phyloP scores from a whole-genome alignment of 1,140 invertebrate species.

The Aleiodes sp. region DNA sequence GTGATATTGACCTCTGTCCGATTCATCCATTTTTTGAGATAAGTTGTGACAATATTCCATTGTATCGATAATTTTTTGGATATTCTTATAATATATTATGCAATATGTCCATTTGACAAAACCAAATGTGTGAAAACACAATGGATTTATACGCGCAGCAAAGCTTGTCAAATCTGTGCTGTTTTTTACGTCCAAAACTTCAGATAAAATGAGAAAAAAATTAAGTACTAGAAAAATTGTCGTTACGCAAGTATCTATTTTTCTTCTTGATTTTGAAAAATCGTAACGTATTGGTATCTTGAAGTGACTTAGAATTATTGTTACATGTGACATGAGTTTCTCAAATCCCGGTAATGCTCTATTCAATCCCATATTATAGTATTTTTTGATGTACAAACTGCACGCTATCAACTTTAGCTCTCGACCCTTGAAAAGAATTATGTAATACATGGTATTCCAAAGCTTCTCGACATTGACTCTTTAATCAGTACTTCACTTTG shows the following conservation, averaged over 20 bases:
- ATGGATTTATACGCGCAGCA: constrained; percentile 24
- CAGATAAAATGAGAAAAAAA: constrained; percentile 32
- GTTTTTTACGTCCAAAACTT: constrained; percentile 28
- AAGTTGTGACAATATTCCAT: constrained; percentile 41
- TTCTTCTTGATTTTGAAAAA: constrained; percentile 28
- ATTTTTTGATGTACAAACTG: not conserved
- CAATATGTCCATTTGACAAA: constrained; percentile 44
- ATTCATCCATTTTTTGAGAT: constrained; percentile 32
- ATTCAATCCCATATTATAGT: not conserved
- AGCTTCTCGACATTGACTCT: not conserved
- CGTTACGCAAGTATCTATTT: not conserved
- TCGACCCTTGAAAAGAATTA: not conserved
- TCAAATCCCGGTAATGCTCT: not conserved
- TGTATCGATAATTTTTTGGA: constrained; percentile 32
- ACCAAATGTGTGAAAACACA: constrained; percentile 36
- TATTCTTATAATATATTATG: constrained; percentile 22
- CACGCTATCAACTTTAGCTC: not conserved
- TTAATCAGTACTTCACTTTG: not conserved
- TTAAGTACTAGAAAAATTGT: constrained; percentile 21
- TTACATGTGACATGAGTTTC: not conserved
- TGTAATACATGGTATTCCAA: not conserved
- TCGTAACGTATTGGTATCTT: constrained; percentile 28
- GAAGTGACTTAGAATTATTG: not conserved
- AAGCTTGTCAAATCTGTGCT: constrained; percentile 30
- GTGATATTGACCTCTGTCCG: constrained; percentile 33